These are phyloP conservation scores for Pemphigus obesinymphae DNA, from an alignment of 1,140 invertebrate species.

Conservation along the genomic window DNA sequence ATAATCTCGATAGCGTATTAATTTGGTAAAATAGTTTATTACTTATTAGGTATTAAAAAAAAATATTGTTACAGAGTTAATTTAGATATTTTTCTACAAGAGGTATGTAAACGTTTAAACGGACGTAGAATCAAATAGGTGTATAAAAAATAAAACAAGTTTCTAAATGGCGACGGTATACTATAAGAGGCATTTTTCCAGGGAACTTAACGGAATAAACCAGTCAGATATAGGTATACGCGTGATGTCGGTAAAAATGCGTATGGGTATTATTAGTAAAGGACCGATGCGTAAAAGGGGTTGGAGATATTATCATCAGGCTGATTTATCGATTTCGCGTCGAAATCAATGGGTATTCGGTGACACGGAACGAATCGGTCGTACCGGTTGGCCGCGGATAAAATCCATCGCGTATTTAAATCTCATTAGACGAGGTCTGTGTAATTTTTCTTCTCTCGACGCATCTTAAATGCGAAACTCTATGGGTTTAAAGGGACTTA, in stretches of 20 bases:
- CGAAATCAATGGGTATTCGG: conserved; percentile 1
- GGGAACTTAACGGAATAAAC: conserved; percentile 25
- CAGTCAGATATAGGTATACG: background rate
- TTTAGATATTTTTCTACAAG: background rate
- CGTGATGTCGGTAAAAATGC: background rate
- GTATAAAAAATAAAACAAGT: conserved; percentile 11
- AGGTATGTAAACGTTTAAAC: background rate
- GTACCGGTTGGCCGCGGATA: background rate
- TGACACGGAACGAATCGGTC: conserved; percentile 37
- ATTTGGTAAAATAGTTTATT: no score
- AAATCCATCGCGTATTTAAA: conserved; percentile 16
- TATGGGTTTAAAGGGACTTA: background rate
- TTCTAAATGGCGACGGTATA: background rate
- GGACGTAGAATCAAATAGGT: background rate
- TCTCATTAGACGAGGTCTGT: conserved; percentile 33
- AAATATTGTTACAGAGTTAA: no score
- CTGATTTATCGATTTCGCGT: conserved; percentile 36
- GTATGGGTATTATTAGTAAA: background rate
- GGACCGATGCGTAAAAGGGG: conserved; percentile 7
- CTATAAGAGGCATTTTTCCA: background rate
- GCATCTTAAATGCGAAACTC: background rate
- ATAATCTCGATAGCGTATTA: no score
- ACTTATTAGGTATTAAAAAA: no score
- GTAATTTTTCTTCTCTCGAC: background rate
- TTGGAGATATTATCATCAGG: background rate